These are phyloP conservation scores for Tupiocoris notatus DNA, from an alignment of 2,888 invertebrate species.

Conservation along the genomic window DNA sequence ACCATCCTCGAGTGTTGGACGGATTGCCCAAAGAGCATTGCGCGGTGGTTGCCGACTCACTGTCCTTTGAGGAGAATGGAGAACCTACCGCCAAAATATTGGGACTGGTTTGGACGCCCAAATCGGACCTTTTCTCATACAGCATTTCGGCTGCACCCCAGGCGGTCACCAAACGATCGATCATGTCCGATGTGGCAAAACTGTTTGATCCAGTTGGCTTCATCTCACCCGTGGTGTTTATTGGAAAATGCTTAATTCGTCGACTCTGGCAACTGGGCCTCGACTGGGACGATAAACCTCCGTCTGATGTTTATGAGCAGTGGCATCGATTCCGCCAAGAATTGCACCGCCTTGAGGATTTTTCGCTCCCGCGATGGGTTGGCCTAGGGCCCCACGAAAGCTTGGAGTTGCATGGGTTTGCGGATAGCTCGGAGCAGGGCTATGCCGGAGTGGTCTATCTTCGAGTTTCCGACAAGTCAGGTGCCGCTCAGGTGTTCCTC, in stretches of 20 bases:
- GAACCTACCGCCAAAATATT: constrained; percentile 7
- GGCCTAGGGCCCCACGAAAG: background rate
- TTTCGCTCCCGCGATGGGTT: background rate
- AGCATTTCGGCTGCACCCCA: background rate
- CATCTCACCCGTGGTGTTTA: background rate
- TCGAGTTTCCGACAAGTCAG: background rate
- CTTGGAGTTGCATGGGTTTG: constrained; percentile 39
- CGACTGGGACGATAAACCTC: constrained; percentile 5
- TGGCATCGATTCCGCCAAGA: background rate
- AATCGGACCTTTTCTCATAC: constrained; percentile 10
- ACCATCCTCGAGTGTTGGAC: background rate
- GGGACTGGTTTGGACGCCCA: constrained; percentile 17
- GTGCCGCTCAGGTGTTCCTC: constrained; percentile 6
- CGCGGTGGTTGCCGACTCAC: background rate
- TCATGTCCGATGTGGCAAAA: constrained; percentile 1
- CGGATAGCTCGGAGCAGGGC: constrained; percentile 35
- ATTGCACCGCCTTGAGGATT: background rate
- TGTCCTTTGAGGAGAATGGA: constrained; percentile 7
- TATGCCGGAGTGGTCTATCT: too few relatives aligned
- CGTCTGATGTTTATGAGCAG: background rate
- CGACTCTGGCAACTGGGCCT: background rate
- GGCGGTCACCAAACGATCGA: background rate
- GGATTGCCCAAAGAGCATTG: constrained; percentile 7
- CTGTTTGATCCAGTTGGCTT: constrained; percentile 18
- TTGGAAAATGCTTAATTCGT: constrained; percentile 18